These are phyloP conservation scores for Saccostrea glomerata DNA, from an alignment of 1,140 invertebrate genomes.

Conservation along the genomic window DNA sequence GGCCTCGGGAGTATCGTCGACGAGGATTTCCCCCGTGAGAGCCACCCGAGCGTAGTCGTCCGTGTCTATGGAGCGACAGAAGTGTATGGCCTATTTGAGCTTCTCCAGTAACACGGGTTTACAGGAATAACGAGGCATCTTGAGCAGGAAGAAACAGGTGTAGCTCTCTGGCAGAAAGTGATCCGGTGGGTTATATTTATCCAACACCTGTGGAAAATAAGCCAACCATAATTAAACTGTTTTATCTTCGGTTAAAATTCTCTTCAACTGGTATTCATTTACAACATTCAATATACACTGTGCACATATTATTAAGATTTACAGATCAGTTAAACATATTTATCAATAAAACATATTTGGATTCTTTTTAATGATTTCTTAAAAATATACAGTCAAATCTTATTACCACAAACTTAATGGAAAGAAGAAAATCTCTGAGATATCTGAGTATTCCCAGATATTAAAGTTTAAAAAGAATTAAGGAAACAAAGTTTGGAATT, in stretches of 20 bases:
- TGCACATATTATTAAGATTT: too few species aligned
- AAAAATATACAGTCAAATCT: not conserved
- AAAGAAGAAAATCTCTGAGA: too few species aligned
- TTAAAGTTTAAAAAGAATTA: too few species aligned
- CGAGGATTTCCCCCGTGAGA: slow-evolving; percentile 75
- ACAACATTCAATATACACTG: too few species aligned
- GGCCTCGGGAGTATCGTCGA: slow-evolving; percentile 73
- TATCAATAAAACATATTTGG: too few species aligned
- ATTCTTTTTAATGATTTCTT: too few species aligned
- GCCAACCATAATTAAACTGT: too few species aligned
- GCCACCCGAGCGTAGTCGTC: slow-evolving; percentile 97
- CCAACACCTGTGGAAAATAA: slow-evolving; percentile 88
- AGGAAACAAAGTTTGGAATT: too few species aligned
- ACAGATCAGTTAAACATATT: too few species aligned
- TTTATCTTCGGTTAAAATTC: too few species aligned
- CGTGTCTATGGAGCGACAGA: slow-evolving; percentile 98
- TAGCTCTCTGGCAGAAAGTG: slow-evolving; percentile 98
- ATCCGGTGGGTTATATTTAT: slow-evolving; percentile 97
- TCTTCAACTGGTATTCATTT: too few species aligned
- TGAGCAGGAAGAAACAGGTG: slow-evolving; percentile 97
- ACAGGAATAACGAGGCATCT: slow-evolving; percentile 98
- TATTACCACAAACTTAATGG: not conserved
- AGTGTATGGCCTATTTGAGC: slow-evolving; percentile 97
- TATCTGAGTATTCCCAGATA: too few species aligned
- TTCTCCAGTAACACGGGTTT: slow-evolving; percentile 96